Base-by-base conservation (phyloP, 1,140 invertebrate genomes). In the Epicauta chinensis region DNA sequence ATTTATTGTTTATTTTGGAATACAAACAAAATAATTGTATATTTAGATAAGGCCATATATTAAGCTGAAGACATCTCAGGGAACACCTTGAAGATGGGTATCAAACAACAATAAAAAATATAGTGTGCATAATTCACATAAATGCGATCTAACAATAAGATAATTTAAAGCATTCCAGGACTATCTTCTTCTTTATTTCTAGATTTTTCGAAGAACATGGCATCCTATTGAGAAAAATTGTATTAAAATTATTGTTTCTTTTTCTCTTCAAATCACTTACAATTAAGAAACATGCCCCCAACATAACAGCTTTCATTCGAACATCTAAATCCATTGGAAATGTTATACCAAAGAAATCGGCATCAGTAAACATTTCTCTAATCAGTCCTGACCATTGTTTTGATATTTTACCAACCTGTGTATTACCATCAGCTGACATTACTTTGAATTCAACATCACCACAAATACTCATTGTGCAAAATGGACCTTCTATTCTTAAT, bases 401-500 rank as follows among this genome's bases (percentile, higher is more conserved):
- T 7, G 74, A 70, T 39, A 82, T 80, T 55, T 71, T 71, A 1
- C 80, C 80, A 29, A 82, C 75, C 61, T 75, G 59, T 3, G 66
- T 68, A 15, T 55, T 55, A 7, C 73, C 75, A 63, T 79, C 75
- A n/a, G 65, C 56, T 2, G 74, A 71, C 51, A 74, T 73, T 43
- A 82, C 79, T 60, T 82, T 72, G 63, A 83, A 83, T 56, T 82
- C 82, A 2, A 92, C 85, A 64, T 91, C 84, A 7, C 88, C 87
- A 72, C 88, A 93, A 16, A 91, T 77, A 36, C 80, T 83, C 62
- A 80, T 85, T 0, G 86, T 87, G 70, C 87, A 91, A 34, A 89
- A 69, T 0, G 93, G 91, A 3, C 92, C 93, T 69, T 90, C 84
- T 59, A 97, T 88, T 51, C 75, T 77, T 4, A 96, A 71, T 1